These are phyloP conservation scores for Oxycera nigricornis DNA, from an alignment of 2,888 invertebrate species.

Conservation along the genomic window DNA sequence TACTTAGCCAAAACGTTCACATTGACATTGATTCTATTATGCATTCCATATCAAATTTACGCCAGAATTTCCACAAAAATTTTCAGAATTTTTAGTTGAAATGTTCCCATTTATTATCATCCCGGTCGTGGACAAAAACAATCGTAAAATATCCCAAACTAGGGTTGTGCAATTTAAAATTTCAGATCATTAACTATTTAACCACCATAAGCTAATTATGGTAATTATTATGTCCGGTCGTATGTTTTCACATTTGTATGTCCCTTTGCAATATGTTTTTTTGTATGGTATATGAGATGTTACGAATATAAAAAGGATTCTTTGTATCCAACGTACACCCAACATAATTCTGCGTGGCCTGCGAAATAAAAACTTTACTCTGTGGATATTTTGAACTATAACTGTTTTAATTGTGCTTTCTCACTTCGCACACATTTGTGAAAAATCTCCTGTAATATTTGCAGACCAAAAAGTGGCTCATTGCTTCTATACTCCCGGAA, in stretches of 20 bases:
- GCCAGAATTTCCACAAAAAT: neutral
- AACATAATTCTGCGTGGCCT: neutral
- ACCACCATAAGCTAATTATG: slow-evolving; percentile 47
- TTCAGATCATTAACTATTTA: slow-evolving; percentile 47
- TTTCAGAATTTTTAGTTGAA: neutral
- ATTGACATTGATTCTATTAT: neutral
- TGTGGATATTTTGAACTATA: neutral
- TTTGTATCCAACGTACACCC: slow-evolving; percentile 29
- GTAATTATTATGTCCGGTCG: slow-evolving; percentile 45
- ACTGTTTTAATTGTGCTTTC: slow-evolving; percentile 34
- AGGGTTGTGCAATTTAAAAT: slow-evolving; percentile 43
- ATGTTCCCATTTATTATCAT: neutral
- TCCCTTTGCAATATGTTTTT: slow-evolving; percentile 26
- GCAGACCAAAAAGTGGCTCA: slow-evolving; percentile 94
- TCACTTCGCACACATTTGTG: neutral
- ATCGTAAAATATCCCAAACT: slow-evolving; percentile 20
- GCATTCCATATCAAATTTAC: neutral
- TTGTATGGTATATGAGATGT: slow-evolving; percentile 33
- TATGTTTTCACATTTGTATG: slow-evolving; percentile 23
- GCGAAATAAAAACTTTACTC: neutral
- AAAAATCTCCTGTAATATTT: slow-evolving; percentile 53
- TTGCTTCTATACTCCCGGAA: slow-evolving; percentile 96
- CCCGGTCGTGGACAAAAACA: slow-evolving; percentile 14
- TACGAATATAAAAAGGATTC: slow-evolving; percentile 39
- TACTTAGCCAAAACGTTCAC: no score